Evolutionary conservation across 1,140 invertebrate species (phyloP), one percentile per base, ranked within the genome.

Genomic region (Euwallacea similis): DNA sequence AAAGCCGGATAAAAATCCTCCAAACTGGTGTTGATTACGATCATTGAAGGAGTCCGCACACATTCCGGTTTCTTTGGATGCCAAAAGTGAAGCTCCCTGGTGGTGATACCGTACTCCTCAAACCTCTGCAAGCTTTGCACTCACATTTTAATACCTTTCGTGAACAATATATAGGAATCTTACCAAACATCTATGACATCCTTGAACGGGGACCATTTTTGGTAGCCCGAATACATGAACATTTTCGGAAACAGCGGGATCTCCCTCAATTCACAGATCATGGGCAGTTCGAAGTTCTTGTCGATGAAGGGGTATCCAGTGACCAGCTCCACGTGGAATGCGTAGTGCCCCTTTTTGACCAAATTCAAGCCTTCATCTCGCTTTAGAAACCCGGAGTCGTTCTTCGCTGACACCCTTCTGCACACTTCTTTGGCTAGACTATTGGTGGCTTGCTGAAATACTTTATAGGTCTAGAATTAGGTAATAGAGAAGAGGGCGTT

Each of bases 181-280:
- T 73, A 80, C 79, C 78, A 77, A 50, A 74, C 74, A 68, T 79
- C 75, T 41, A 80, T 56, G 58, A 77, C 70, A 62, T 80, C 76
- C 43, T 68, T 75, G 44, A 78, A 75, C 0, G 77, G 76, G 42
- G 79, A 80, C 58, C 73, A 11, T 64, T 80, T 80, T 11, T 74
- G 75, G 8, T 78, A 69, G 66, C 69, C 76, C 2, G 74, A 73
- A 44, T 78, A 74, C 72, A 79, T 73, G 0, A 74, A 74, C 67
- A 76, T 75, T 6, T 66, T 70, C 21, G 72, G 42, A 65, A 76
- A 80, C 71, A 79, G 71, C 47, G 75, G 72, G 7, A 80, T 70
- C 66, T 79, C 76, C 46, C 76, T 76, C 55, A 80, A 65, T 50
- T 79, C 76, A 55, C 79, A 80, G 44, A 79, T 78, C n/a, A 72